Evolutionary conservation across 2,113 vertebrate genomes (phyloP).

Genomic region (Hippocampus guttulatus): DNA sequence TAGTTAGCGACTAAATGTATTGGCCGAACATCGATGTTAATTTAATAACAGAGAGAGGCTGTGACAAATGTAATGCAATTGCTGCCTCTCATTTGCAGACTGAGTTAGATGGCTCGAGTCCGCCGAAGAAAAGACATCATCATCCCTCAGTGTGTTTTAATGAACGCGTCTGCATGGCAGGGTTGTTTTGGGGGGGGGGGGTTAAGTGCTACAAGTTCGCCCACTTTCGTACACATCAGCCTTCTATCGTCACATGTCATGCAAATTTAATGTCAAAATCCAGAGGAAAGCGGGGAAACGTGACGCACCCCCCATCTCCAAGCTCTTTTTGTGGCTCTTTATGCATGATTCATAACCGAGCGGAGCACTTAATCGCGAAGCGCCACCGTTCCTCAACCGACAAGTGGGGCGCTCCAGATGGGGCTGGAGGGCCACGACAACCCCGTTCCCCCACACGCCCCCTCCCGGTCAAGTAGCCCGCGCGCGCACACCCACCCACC

Average conservation of each 20-base stretch:
- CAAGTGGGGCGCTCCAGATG: slow-evolving; percentile 28
- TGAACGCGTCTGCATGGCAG: slow-evolving; percentile 18
- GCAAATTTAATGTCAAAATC: slow-evolving; percentile 62
- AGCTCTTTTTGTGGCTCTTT: slow-evolving; percentile 28
- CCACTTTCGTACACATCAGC: slow-evolving; percentile 18
- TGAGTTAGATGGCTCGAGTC: slow-evolving; percentile 17
- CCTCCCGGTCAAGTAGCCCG: slow-evolving; percentile 15
- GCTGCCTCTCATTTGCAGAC: slow-evolving; percentile 53
- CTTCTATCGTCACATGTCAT: slow-evolving; percentile 43
- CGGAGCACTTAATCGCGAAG: slow-evolving; percentile 49
- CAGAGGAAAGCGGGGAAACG: slow-evolving; percentile 54
- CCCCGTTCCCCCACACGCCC: background rate
- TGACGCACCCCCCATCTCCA: slow-evolving; percentile 40
- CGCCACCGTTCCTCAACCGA: slow-evolving; percentile 30
- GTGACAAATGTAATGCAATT: slow-evolving; percentile 69
- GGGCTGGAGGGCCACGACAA: slow-evolving; percentile 4
- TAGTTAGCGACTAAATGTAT: slow-evolving; percentile 59
- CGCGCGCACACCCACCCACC: slow-evolving; percentile 24
- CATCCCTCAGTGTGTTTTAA: slow-evolving; percentile 42
- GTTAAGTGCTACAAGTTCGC: slow-evolving; percentile 45
- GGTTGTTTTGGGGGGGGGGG: slow-evolving; percentile 24
- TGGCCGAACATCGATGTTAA: slow-evolving; percentile 65
- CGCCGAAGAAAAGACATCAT: slow-evolving; percentile 25
- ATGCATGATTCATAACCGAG: slow-evolving; percentile 63
- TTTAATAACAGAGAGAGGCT: slow-evolving; percentile 60